Evolutionary conservation across 2,888 invertebrate genomes (phyloP).

Genomic region (Ophion costatus): DNA sequence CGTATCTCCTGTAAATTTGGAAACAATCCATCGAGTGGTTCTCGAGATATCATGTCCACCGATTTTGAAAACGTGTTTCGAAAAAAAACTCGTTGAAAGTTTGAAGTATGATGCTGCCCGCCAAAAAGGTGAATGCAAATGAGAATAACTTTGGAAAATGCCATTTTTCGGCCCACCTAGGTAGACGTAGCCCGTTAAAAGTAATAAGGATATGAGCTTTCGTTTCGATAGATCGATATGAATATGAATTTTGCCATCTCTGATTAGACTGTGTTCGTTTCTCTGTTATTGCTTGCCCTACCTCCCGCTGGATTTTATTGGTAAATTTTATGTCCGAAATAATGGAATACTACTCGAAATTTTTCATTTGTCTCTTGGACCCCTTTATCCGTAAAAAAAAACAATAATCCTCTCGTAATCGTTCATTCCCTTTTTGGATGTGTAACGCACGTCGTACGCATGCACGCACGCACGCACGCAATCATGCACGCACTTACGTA

Average conservation of each 20-base stretch:
- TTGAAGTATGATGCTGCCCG: too few relatives aligned
- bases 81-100: too few relatives aligned
- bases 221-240: conserved; percentile 35
- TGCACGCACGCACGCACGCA: conserved; percentile 27
- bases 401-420: conserved; percentile 7
- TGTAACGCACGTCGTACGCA: conserved; percentile 42
- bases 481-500: background rate
- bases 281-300: conserved; percentile 83
- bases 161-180: too few relatives aligned
- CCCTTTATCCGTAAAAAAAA: conserved; percentile 19
- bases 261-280: conserved; percentile 82
- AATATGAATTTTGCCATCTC: conserved; percentile 73
- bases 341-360: conserved; percentile 67
- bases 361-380: conserved; percentile 57
- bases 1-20: too few relatives aligned
- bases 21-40: too few relatives aligned
- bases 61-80: too few relatives aligned
- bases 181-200: background rate
- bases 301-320: conserved; percentile 83
- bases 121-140: too few relatives aligned
- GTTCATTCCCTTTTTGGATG: conserved; percentile 20
- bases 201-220: conserved; percentile 33
- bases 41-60: too few relatives aligned
- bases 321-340: conserved; percentile 83
- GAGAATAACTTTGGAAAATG: too few relatives aligned